Base-by-base conservation (phyloP, 2,888 invertebrate species). In the Cryptocephalus primarius region DNA sequence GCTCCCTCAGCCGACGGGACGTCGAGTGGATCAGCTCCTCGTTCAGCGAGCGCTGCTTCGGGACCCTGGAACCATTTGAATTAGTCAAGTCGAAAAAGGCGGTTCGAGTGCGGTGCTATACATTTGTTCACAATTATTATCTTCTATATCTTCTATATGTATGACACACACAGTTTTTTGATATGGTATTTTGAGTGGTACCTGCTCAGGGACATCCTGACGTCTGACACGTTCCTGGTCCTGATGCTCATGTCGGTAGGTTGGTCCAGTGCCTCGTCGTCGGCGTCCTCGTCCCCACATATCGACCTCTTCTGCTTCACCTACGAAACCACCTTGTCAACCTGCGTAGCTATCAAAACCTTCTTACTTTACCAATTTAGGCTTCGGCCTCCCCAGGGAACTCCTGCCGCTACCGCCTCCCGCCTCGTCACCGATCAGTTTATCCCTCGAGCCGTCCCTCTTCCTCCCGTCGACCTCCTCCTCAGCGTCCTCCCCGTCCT, bases 11-110 rank as follows among this genome's bases (percentile, higher is more conserved):
- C 46, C 91, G 73, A 22, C 22, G 22, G 60, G 89, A 90, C n/a
- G 82, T 82, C 2, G 88, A 89, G 22, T 22, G 22, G 84, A 91
- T 88, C 10, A 90, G 72, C 65, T 91, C 91, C 65, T 91, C 91
- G 62, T 91, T 91, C 50, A 92, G 75, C 1, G 91, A 91, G 53
- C 87, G 83, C 66, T 92, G 91, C 63, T 92, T 88, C 52, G 81
- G 74, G 8, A 85, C 82, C 32, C 78, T 12, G 32, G 42, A 33
- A 9, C 48, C 39, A 13, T 45, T 45, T n/a, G 39, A 38, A 36
- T 39, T 48, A 33, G 33, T 38, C 32, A 47, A 33, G n/a, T n/a
- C 32, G 47, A 40, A 8, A 42, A 40, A 38, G 33, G 44, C 33
- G 44, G 12, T 10, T 48, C 48, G n/a, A 42, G 44, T 8, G 47